phyloP scores from a whole-genome alignment of 2,888 invertebrate genomes.

The Tenthredo distinguenda region DNA sequence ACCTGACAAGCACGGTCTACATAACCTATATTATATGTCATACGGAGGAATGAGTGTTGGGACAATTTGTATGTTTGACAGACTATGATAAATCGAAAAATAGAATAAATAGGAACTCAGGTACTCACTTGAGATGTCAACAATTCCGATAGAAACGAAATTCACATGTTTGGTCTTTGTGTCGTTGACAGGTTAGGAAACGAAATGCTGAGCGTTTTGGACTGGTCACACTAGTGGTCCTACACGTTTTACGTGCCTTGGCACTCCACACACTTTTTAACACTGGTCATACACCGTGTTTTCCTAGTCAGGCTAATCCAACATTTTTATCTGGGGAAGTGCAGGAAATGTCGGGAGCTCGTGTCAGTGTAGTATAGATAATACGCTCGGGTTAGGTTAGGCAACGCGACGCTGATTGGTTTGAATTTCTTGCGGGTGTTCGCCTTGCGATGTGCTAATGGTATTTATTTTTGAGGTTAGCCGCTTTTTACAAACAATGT shows the following conservation, averaged over 20 bases:
- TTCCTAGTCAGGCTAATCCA: no score
- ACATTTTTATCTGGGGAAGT: no score
- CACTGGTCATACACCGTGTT: no score
- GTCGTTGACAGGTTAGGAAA: neutral
- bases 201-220: neutral
- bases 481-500: constrained; percentile 33
- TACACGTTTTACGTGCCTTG: no score
- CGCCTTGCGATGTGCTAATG: neutral
- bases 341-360: no score
- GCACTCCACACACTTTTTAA: no score
- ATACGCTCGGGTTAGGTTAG: neutral
- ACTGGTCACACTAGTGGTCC: no score
- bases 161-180: neutral
- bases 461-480: constrained; percentile 39
- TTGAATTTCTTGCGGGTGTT: neutral
- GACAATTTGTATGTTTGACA: neutral
- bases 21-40: constrained; percentile 11
- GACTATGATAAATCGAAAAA: neutral
- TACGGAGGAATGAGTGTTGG: neutral
- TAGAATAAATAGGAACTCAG: neutral
- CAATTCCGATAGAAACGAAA: neutral
- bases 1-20: neutral
- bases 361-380: no score
- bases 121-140: neutral
- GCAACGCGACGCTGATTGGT: neutral